Base-by-base conservation (phyloP, 2,797 vertebrate genomes). In the Poeciliopsis gracilis region DNA sequence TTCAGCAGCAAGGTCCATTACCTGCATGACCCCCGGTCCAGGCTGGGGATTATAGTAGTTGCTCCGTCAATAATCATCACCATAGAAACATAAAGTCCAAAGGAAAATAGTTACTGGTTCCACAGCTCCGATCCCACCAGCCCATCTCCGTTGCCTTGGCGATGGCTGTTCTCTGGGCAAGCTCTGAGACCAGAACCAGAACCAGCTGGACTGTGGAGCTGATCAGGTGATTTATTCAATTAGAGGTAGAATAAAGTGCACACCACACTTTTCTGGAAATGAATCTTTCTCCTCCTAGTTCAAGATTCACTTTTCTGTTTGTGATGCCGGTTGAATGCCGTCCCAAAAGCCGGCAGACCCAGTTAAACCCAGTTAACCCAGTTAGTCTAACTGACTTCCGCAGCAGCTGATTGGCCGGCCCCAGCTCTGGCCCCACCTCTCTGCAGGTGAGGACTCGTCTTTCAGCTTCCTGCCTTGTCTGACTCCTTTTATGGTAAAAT, bases 401-500 rank as follows among this genome's bases (percentile, higher is more conserved):
- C 5, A 49, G 16, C 16, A 49, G 47, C 47, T 49, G 47, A 49
- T 20, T 49, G 47, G 47, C 47, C 5, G 5, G 5, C 13, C 5
- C 47, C 1, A 0, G 16, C 47, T 49, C 16, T 20, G 16, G 47
- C 16, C 13, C 16, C 47, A 18, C 47, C 47, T 49, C 47, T 49
- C 5, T 20, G 47, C 47, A 49, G 47, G 47, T 49, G 47, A 49
- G 47, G 16, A 49, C 47, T 94, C 89, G 90, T 88, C 91, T 94
- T 93, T 93, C 87, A 84, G 90, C 87, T 92, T 89, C 82, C 82
- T 76, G 81, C 67, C 82, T 83, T 73, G 77, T 51, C 76, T 82
- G 76, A 78, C 73, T 88, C 95, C 94, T 85, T 95, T 94, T 94
- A 95, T 86, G 95, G 95, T 94, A 91, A 95, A 87, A 86, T 75